phyloP scores from a whole-genome alignment of 2,113 vertebrate species.

The Epinephelus cyanopodus region DNA sequence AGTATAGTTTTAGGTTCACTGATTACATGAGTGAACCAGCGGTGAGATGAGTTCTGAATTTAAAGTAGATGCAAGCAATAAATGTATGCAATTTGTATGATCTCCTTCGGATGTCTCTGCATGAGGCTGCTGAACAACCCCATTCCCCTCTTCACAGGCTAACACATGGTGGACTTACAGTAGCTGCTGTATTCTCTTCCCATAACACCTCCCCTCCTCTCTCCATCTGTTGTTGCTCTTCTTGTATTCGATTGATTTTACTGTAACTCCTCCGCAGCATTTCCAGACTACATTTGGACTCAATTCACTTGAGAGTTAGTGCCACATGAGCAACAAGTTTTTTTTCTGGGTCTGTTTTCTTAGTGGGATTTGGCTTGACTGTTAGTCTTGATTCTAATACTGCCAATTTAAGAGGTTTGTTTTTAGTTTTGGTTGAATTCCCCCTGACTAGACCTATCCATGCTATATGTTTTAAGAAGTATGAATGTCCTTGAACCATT shows the following conservation, averaged over 20 bases:
- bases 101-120: neutral
- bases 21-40: conserved; percentile 6
- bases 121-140: conserved; percentile 15
- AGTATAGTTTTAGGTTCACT: conserved; percentile 7
- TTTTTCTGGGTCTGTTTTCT: neutral
- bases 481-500: neutral
- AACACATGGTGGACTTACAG: neutral
- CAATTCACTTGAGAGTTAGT: neutral
- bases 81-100: conserved; percentile 23
- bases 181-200: neutral
- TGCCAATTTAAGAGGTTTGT: neutral
- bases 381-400: too few relatives aligned
- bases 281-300: neutral
- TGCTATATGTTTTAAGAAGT: neutral
- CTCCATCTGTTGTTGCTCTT: neutral
- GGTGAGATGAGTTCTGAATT: conserved; percentile 9
- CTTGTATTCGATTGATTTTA: neutral
- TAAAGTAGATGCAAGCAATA: conserved; percentile 23
- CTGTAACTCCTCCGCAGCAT: neutral
- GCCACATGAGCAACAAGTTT: neutral
- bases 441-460: neutral
- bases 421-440: neutral
- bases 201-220: neutral
- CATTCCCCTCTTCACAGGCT: neutral
- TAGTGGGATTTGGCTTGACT: neutral